Evolutionary conservation across 2,888 invertebrate genomes (phyloP), one percentile per base, ranked within the genome.

Genomic region (Holacanthella duospinosa): DNA sequence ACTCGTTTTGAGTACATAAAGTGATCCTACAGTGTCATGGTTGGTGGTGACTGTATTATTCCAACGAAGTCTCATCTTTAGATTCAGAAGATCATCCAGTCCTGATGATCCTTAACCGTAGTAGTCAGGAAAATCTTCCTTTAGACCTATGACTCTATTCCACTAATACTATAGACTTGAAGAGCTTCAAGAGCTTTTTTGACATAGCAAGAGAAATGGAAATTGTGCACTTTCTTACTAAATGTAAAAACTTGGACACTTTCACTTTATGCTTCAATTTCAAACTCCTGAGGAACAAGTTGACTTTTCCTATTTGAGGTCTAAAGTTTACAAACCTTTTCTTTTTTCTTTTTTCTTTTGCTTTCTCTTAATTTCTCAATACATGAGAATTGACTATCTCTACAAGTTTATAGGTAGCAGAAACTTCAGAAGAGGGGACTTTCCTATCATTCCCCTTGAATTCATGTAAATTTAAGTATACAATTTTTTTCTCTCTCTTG

Each of bases 261-360:
- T 57, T 29, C 29, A 21, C 57, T 57, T 57, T 57, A 57, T 57
- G 57, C 57, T 57, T 57, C 57, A 57, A 57, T 57, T 57, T 55
- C 57, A 29, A 16, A 25, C 19, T 4, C 6, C 48, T 48, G 6
- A 16, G 48, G n/a, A 48, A 48, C 48, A 48, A 48, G 57, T 57
- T 28, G 55, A 55, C 55, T 55, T 55, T 55, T 36, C 36, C 36
- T 9, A 36, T 36, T 36, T 16, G 6, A 36, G 16, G 16, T 36
- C 16, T 6, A 36, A 9, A 36, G 16, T 36, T 36, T 36, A 36
- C 36, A 36, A 36, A 16, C 36, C 9, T 36, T 9, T 36, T 36
- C 16, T 9, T 36, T 36, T 36, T 36, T 36, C 36, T 36, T 36
- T 36, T 36, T 6, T n/a, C n/a, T n/a, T n/a, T n/a, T n/a, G n/a